Percentiles rank a stretch among this genome's conserved stretches.
phyloP scores from a whole-genome alignment of 2,797 vertebrate genomes.

The Ciconia nigra region DNA sequence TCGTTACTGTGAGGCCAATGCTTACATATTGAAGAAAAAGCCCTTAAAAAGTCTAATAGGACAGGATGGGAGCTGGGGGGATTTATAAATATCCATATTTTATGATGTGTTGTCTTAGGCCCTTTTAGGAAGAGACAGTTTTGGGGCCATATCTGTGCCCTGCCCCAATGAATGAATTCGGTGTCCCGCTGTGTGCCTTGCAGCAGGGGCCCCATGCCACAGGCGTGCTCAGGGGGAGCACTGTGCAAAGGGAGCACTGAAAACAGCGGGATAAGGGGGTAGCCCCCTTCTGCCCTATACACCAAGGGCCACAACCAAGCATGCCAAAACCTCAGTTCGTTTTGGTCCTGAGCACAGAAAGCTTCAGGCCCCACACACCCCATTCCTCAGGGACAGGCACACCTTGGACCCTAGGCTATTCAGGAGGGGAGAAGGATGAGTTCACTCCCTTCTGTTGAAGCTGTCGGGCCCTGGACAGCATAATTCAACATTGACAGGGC shows the following conservation, averaged over 20 bases:
- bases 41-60: neutral
- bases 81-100: neutral
- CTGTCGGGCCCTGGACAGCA: accelerated
- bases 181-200: accelerated
- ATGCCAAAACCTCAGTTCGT: accelerated
- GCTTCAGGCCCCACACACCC: neutral
- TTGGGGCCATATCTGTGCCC: neutral
- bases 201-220: neutral
- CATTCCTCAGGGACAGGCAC: neutral
- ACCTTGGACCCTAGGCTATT: neutral
- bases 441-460: neutral
- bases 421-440: neutral
- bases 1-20: neutral
- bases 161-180: neutral
- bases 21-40: neutral
- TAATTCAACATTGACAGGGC: neutral
- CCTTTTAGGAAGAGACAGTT: neutral
- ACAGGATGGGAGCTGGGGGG: neutral
- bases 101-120: neutral
- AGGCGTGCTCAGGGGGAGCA: neutral
- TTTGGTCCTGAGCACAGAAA: neutral
- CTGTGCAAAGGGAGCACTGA: neutral
- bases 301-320: neutral
- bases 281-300: neutral
- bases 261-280: neutral